Base-by-base conservation (phyloP, 2,888 invertebrate species). In the Cryptus viduatorius region DNA sequence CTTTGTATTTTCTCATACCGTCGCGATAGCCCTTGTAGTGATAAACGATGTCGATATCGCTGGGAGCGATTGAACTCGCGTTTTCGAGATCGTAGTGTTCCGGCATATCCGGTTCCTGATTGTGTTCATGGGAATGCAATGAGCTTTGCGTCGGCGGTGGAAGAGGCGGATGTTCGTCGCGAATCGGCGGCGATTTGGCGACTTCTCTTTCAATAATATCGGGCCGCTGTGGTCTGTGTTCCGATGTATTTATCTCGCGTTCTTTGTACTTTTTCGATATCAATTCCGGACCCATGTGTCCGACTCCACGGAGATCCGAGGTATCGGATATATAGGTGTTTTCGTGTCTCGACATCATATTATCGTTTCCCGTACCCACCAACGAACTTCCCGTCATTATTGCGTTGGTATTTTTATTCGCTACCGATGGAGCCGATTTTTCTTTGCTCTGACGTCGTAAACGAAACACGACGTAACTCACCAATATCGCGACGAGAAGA, bases 81-180 rank as follows among this genome's bases (percentile, higher is more conserved):
- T 99, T 99, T 94, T 99, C 99, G 85, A 99, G 95, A 93, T 99
- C 99, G 92, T 99, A 99, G 93, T 98, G 98, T 92, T 98, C 98
- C 0, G 98, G 98, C 89, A 98, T 94, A 90, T 98, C 97, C 73
- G 97, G 96, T 29, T 96, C 96, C 50, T 82, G 77, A 37, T 96
- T 96, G 89, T 97, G 97, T 83, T 97, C 97, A 73, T 96, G 96
- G 0, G 95, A 94, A 89, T 96, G 96, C 89, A 97, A 96, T 0
- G 96, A 96, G 86, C 95, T 96, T 90, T 96, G 97, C 16, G 96
- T 95, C 0, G 96, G 96, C 19, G 96, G 96, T 29, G 97, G 97
- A n/a, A 97, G 95, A 0, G 97, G 97, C 48, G 97, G 96, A 92
- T 97, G 97, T 86, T 96, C 96, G 87, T 97, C 97, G 87, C 97